These are phyloP conservation scores for Setipinna tenuifilis DNA, from an alignment of 2,797 vertebrate genomes.

Conservation along the genomic window DNA sequence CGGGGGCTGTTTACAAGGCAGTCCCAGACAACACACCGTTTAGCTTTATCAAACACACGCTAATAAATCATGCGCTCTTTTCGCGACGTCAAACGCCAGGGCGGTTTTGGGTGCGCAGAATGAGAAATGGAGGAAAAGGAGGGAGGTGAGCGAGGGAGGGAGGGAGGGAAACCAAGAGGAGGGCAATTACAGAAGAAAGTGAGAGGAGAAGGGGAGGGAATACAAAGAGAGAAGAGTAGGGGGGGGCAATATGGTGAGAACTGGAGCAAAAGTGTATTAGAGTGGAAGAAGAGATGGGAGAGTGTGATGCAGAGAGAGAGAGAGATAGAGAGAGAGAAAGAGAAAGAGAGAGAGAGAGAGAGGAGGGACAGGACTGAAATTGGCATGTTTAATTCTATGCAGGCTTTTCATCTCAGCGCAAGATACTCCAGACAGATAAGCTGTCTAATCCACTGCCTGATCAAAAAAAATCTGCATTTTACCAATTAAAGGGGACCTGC, in stretches of 20 bases:
- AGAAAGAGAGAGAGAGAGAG: constrained; percentile 17
- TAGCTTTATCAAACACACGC: constrained; percentile 89
- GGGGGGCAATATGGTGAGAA: background rate
- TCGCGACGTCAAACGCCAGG: constrained; percentile 91
- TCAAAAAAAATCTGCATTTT: constrained; percentile 99
- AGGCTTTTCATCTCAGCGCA: constrained; percentile 98
- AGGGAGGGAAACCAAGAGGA: constrained; percentile 39
- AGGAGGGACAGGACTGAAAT: constrained; percentile 70
- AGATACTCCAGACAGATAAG: constrained; percentile 98
- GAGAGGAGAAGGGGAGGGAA: constrained; percentile 34
- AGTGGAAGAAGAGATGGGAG: constrained; percentile 38
- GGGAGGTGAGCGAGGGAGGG: constrained; percentile 39
- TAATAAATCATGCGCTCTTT: constrained; percentile 99
- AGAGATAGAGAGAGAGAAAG: constrained; percentile 44
- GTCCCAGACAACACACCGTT: constrained; percentile 87
- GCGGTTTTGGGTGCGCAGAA: constrained; percentile 78
- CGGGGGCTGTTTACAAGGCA: constrained; percentile 82
- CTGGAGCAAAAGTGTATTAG: background rate
- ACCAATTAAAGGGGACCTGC: constrained; percentile 95
- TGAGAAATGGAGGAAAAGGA: constrained; percentile 33
- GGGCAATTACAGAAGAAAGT: constrained; percentile 34
- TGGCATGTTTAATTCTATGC: constrained; percentile 94
- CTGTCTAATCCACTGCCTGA: constrained; percentile 94
- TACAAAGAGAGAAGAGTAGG: constrained; percentile 38
- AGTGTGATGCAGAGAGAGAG: constrained; percentile 35